phyloP scores from a whole-genome alignment of 2,888 invertebrate genomes.

The Hemistola chrysoprasaria region DNA sequence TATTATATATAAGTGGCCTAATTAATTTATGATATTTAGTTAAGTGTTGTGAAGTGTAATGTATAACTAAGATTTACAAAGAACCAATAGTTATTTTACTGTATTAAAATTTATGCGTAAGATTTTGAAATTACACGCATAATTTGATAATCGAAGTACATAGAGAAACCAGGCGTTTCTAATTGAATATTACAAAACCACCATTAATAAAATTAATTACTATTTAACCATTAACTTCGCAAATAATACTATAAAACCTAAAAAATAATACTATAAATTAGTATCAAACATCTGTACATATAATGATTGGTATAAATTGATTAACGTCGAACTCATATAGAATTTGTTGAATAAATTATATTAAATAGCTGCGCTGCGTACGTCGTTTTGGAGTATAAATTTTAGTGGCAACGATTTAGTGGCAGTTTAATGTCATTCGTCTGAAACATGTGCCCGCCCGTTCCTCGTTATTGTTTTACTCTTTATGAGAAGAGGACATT shows the following conservation, averaged over 20 bases:
- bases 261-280: conserved; percentile 12
- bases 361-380: conserved; percentile 27
- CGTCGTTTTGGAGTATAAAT: conserved; percentile 37
- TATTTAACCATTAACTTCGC: conserved; percentile 10
- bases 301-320: conserved; percentile 29
- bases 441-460: conserved; percentile 29
- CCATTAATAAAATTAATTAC: conserved; percentile 1
- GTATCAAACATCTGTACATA: conserved; percentile 25
- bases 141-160: no score
- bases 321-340: conserved; percentile 27
- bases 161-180: no score
- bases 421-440: conserved; percentile 29
- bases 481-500: conserved; percentile 30
- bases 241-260: conserved; percentile 14
- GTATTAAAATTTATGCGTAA: no score
- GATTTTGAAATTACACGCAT: no score
- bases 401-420: conserved; percentile 34
- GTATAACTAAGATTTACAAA: no score
- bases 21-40: no score
- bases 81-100: no score
- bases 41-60: no score
- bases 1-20: no score
- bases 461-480: conserved; percentile 31
- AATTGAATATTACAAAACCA: background rate
- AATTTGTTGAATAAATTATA: conserved; percentile 33